These are phyloP conservation scores for Gadus macrocephalus DNA, from an alignment of 2,113 vertebrate genomes.

Conservation along the genomic window DNA sequence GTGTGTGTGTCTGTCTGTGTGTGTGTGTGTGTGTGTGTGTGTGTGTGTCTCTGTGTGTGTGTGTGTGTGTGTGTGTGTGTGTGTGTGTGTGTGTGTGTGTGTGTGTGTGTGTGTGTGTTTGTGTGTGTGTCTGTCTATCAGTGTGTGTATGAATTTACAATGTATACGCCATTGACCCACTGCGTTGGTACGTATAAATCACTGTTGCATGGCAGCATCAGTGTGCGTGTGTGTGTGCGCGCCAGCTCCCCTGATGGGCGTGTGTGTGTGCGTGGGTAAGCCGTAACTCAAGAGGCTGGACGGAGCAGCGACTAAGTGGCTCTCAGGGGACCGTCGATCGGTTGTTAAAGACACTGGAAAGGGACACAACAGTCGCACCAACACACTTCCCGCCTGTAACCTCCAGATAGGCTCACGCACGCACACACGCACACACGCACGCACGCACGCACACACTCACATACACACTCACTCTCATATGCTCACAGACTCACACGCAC, in stretches of 20 bases:
- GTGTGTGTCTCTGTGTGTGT: background rate
- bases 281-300: conserved; percentile 60
- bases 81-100: background rate
- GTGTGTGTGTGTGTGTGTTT: background rate
- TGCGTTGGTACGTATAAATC: conserved; percentile 17
- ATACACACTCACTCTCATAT: too few species aligned
- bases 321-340: conserved; percentile 61
- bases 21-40: background rate
- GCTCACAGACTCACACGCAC: too few species aligned
- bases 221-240: conserved; percentile 16
- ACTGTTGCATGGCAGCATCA: conserved; percentile 15
- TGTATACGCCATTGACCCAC: background rate
- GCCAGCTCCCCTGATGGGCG: conserved; percentile 37
- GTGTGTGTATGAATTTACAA: background rate
- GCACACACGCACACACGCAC: conserved; percentile 20
- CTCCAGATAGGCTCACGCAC: conserved; percentile 5
- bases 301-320: conserved; percentile 66
- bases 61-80: background rate
- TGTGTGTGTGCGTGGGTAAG: conserved; percentile 53
- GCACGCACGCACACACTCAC: too few species aligned
- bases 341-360: conserved; percentile 62
- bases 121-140: background rate
- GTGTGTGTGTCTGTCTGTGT: too few species aligned
- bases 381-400: conserved; percentile 31
- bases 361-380: conserved; percentile 50